A percentile compares a stretch with the other conserved stretches of the same genome.
Evolutionary conservation across 2,113 vertebrate species (phyloP).

Genomic region (Polypterus senegalus): DNA sequence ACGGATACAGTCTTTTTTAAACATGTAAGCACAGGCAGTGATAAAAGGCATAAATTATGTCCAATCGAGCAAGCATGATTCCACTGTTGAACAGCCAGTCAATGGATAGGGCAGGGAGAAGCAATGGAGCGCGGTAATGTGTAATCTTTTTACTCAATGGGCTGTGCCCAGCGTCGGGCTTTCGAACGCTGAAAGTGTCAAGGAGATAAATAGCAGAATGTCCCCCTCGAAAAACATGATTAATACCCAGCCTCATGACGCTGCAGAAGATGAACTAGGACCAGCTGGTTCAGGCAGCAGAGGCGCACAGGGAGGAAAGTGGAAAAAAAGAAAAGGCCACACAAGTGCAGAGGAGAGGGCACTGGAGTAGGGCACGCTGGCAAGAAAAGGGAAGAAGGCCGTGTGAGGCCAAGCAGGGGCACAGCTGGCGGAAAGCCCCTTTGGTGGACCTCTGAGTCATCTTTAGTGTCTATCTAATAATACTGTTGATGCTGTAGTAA

Average conservation of each 20-base stretch:
- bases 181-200: slow-evolving; percentile 95
- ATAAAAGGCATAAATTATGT: slow-evolving; percentile 83
- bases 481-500: too few relatives aligned
- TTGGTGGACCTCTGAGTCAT: too few relatives aligned
- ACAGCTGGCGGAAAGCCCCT: not conserved
- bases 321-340: slow-evolving; percentile 47
- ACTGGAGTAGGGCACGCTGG: slow-evolving; percentile 84
- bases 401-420: slow-evolving; percentile 49
- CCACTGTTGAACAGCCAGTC: slow-evolving; percentile 91
- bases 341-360: slow-evolving; percentile 90
- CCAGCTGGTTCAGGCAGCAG: slow-evolving; percentile 96
- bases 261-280: slow-evolving; percentile 98
- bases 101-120: slow-evolving; percentile 97
- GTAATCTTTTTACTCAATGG: slow-evolving; percentile 99
- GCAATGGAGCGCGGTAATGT: slow-evolving; percentile 98
- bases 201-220: slow-evolving; percentile 98
- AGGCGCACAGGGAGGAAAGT: slow-evolving; percentile 76
- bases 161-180: slow-evolving; percentile 90
- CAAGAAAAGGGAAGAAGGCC: slow-evolving; percentile 53
- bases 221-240: slow-evolving; percentile 99
- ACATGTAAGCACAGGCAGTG: slow-evolving; percentile 35
- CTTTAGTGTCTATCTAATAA: too few relatives aligned
- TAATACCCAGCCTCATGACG: slow-evolving; percentile 97
- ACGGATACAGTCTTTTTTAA: slow-evolving; percentile 41
- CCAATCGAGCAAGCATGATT: slow-evolving; percentile 80